phyloP scores from a whole-genome alignment of 2,113 vertebrate genomes.

The Phodopus roborovskii region DNA sequence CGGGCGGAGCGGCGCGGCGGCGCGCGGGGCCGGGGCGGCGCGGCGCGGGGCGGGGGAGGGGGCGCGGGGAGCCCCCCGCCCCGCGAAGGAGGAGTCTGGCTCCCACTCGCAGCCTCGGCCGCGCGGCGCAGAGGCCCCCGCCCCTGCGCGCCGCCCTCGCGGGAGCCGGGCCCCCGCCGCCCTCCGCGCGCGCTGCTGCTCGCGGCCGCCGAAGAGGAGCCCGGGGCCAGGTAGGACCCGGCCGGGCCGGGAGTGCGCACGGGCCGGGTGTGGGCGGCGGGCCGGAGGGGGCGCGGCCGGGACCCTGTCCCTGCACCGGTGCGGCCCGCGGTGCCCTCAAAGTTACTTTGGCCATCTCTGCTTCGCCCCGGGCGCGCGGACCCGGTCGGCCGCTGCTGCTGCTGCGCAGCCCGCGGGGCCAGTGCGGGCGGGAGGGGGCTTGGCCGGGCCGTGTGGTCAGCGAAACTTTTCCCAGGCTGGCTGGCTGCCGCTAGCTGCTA shows the following conservation, averaged over 20 bases:
- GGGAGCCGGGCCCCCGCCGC: constrained; percentile 65
- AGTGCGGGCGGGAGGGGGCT: not conserved
- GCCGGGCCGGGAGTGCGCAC: not conserved
- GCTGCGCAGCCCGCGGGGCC: not conserved
- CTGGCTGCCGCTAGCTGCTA: not conserved
- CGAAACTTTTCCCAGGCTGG: constrained; percentile 75
- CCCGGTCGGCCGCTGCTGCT: not conserved
- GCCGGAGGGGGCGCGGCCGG: constrained; percentile 24
- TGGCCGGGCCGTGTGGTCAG: constrained; percentile 68
- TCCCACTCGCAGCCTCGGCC: constrained; percentile 74
- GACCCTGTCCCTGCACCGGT: constrained; percentile 16
- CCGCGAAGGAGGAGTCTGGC: constrained; percentile 81
- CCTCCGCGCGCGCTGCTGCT: constrained; percentile 69
- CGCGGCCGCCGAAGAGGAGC: constrained; percentile 69
- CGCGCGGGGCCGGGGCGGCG: not conserved
- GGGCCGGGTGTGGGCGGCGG: constrained; percentile 7
- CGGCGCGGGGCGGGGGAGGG: constrained; percentile 53
- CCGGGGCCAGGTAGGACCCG: constrained; percentile 74
- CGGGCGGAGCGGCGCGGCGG: not conserved
- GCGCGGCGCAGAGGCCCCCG: constrained; percentile 74
- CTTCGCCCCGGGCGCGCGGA: not conserved
- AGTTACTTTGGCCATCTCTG: constrained; percentile 71
- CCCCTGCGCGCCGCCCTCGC: constrained; percentile 51
- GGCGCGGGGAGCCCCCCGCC: constrained; percentile 75
- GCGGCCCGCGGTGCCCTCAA: constrained; percentile 66